Conservation (phyloP, 2,888 invertebrate species). For the Eilema sororculum region DNA sequence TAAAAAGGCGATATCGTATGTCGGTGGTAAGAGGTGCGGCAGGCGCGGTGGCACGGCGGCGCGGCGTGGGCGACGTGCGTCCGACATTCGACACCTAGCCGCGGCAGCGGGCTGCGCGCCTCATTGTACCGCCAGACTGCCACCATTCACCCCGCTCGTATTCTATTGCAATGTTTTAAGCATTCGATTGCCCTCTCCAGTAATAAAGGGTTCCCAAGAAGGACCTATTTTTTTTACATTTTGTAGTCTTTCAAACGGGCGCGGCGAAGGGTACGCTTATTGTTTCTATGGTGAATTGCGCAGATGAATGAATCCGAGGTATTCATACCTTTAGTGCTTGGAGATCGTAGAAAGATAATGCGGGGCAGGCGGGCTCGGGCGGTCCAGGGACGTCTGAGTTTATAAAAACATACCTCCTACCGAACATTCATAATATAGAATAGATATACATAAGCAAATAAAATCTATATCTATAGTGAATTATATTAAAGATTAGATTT, state of each 20-base stretch:
- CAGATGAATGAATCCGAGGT: constrained; percentile 79
- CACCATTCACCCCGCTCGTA: constrained; percentile 75
- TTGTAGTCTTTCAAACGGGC: constrained; percentile 78
- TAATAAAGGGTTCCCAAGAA: constrained; percentile 85
- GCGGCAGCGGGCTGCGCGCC: constrained; percentile 55
- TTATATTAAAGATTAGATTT: no score
- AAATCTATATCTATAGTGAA: no score
- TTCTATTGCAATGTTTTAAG: constrained; percentile 85
- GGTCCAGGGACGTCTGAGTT: constrained; percentile 71
- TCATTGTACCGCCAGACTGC: constrained; percentile 62
- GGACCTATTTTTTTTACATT: constrained; percentile 76
- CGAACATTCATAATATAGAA: constrained; percentile 29
- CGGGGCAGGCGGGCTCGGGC: constrained; percentile 74
- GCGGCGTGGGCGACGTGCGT: constrained; percentile 39
- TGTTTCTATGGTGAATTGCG: constrained; percentile 84
- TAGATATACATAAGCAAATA: not conserved
- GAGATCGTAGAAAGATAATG: constrained; percentile 83
- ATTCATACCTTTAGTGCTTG: constrained; percentile 76
- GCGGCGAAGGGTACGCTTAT: constrained; percentile 81
- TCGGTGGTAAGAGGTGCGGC: constrained; percentile 72
- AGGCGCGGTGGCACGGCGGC: constrained; percentile 61
- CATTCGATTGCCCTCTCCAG: constrained; percentile 84
- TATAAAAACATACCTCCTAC: constrained; percentile 81
- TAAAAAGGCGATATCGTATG: constrained; percentile 86
- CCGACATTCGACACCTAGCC: constrained; percentile 48